Base-by-base conservation (phyloP, 1,140 invertebrate species). In the Drosophila parvula region DNA sequence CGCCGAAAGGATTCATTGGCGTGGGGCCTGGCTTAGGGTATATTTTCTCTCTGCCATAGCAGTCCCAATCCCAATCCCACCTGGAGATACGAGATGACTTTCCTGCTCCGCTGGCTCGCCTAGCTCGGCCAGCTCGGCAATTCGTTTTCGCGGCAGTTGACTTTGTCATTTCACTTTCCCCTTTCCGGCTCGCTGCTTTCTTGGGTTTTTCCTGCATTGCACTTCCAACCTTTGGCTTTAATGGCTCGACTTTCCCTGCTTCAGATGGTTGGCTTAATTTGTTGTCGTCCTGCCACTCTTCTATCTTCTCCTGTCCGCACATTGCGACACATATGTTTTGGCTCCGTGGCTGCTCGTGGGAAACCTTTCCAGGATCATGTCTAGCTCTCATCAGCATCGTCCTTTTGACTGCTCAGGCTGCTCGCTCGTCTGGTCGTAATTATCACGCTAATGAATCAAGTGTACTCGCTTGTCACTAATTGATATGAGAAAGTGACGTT, bases 381-480 rank as follows among this genome's bases (percentile, higher is more conserved):
- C 69, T 75, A 71, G 67, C 67, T 86, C 70, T 59, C 81, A 65
- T 76, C 65, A 62, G 30, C 45, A 41, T 22, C 55, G 57, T 65
- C 45, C 59, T 78, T 55, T 59, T 60, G 63, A 30, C 63, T 34
- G 67, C 55, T 58, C n/a, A 30, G 38, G 22, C 63, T 40, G 36
- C 28, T 57, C 41, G 36, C 28, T 57, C 41, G 56, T 57, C 84
- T 80, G 83, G 68, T 74, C 67, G 62, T 89, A 89, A 88, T 88
- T 88, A 88, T 88, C 84, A 78, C 84, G 80, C 84, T 89, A 84
- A 88, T 88, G 84, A 84, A 88, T 88, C 84, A 89, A 88, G 80
- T 84, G 85, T 68, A 89, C 67, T 88, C 84, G 80, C 78, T 84
- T 63, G 84, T 89, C 75, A 88, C 84, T 89, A 88, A 88, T 88